Evolutionary conservation across 2,113 vertebrate genomes (phyloP).

Genomic region (Myrmecophaga tridactyla): DNA sequence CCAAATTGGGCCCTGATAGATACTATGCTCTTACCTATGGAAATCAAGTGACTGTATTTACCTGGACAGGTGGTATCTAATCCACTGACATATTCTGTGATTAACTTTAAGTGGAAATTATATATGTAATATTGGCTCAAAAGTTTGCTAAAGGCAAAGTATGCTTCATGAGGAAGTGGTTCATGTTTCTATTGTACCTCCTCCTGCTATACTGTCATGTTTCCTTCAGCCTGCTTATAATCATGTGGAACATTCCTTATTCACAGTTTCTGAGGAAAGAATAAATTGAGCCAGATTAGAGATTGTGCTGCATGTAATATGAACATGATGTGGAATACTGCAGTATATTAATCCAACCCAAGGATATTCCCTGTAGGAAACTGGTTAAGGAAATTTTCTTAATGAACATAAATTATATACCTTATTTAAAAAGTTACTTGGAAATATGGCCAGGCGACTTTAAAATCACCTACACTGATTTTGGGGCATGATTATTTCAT

Average conservation of each 20-base stretch:
- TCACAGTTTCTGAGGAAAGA: background rate
- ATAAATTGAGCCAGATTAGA: background rate
- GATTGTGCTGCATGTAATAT: background rate
- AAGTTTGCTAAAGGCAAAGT: background rate
- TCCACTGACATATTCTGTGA: background rate
- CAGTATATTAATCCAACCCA: background rate
- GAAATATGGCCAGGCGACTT: background rate
- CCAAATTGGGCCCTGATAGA: background rate
- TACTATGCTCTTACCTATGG: background rate
- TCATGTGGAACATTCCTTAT: background rate
- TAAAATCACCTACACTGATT: background rate
- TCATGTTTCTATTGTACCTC: background rate
- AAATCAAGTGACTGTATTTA: background rate
- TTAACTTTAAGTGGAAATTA: background rate
- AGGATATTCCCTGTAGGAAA: background rate
- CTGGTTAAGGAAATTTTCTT: background rate
- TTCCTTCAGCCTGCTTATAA: background rate
- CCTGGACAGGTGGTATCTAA: background rate
- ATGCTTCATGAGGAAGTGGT: background rate
- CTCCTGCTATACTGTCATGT: background rate
- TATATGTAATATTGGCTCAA: background rate
- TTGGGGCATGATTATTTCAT: background rate
- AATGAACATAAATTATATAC: background rate
- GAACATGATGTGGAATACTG: background rate
- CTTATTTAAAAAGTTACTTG: background rate